A percentile compares a stretch with the other conserved stretches of the same genome.
phyloP scores from a whole-genome alignment of 2,113 vertebrate genomes.

The Mus pahari region DNA sequence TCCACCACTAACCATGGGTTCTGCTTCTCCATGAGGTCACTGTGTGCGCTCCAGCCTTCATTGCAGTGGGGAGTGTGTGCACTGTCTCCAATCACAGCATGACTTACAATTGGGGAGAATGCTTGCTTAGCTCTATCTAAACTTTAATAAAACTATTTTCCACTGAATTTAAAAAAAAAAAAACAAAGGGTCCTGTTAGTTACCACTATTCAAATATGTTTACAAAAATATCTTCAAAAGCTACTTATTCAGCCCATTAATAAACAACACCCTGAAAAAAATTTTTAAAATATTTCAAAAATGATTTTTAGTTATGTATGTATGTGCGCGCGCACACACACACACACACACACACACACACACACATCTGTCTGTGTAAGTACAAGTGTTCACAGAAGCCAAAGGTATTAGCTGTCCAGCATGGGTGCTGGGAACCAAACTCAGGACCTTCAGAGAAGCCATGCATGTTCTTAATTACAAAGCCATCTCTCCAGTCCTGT shows the following conservation, averaged over 20 bases:
- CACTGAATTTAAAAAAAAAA: too few species aligned
- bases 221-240: constrained; percentile 5
- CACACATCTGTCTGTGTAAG: neutral
- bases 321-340: neutral
- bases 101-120: constrained; percentile 59
- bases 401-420: neutral
- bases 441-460: neutral
- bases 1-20: constrained; percentile 48
- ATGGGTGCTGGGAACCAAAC: neutral
- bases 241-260: neutral
- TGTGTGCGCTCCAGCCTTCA: constrained; percentile 48
- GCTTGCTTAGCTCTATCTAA: constrained; percentile 48
- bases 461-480: too few species aligned
- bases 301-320: neutral
- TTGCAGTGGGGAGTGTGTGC: constrained; percentile 75
- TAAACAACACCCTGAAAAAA: constrained; percentile 19
- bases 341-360: too few species aligned
- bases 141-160: constrained; percentile 69
- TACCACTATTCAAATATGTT: constrained; percentile 11
- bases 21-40: constrained; percentile 61
- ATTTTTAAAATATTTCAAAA: neutral
- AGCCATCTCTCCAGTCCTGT: neutral
- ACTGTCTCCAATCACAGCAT: neutral
- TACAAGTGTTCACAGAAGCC: neutral
- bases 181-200: constrained; percentile 48